Percentiles rank a stretch among this genome's conserved stretches.
phyloP scores from a whole-genome alignment of 2,797 vertebrate species.

The Anguilla pacifica region DNA sequence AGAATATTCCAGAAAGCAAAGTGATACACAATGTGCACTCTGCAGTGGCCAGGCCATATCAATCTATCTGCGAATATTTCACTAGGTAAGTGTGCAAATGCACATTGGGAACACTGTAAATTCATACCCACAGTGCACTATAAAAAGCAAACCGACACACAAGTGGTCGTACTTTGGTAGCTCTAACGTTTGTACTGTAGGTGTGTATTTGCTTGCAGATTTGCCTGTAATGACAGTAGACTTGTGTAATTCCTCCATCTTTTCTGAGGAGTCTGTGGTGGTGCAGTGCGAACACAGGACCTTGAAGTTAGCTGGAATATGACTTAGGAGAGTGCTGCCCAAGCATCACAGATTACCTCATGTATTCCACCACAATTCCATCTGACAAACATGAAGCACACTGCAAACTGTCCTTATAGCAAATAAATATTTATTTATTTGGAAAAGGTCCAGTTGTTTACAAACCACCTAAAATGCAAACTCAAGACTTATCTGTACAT shows the following conservation, averaged over 20 bases:
- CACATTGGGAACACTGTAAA: not conserved
- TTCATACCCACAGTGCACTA: not conserved
- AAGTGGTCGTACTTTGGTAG: not conserved
- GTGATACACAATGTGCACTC: not conserved
- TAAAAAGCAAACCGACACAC: not conserved
- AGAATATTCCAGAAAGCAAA: too few species aligned
- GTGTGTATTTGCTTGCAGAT: not conserved
- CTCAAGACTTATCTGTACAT: not conserved
- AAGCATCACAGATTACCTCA: not conserved
- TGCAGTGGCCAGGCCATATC: not conserved
- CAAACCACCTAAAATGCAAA: slow-evolving; percentile 12
- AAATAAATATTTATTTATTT: slow-evolving; percentile 15
- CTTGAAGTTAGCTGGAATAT: not conserved
- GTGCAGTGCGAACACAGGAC: not conserved
- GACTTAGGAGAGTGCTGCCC: not conserved
- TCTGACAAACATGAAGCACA: not conserved
- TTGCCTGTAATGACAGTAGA: not conserved
- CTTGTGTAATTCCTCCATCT: not conserved
- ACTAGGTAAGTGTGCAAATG: not conserved
- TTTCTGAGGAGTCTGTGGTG: not conserved
- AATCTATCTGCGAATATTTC: too few species aligned
- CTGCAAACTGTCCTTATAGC: not conserved
- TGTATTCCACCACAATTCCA: not conserved
- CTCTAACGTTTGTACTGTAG: not conserved
- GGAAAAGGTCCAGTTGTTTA: slow-evolving; percentile 2